Percentiles rank a stretch among this genome's conserved stretches.
Evolutionary conservation across 2,113 vertebrate genomes (phyloP).

Genomic region (Callaeas wilsoni): DNA sequence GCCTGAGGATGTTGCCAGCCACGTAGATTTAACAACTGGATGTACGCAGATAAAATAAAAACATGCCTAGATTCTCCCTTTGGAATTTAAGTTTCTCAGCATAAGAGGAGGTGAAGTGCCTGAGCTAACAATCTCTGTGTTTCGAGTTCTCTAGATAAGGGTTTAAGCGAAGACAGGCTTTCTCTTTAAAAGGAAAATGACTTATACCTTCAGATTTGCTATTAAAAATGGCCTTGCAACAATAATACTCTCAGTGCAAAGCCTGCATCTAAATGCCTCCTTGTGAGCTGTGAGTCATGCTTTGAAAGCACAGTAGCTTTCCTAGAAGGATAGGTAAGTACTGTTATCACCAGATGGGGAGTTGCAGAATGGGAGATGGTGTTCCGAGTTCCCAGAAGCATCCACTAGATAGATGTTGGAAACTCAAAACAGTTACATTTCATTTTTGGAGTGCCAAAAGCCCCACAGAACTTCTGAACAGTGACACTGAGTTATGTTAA

Average conservation of each 20-base stretch:
- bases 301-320: background rate
- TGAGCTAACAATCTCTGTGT: background rate
- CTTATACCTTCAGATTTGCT: background rate
- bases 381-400: background rate
- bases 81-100: background rate
- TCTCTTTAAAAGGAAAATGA: background rate
- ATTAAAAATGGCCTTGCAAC: background rate
- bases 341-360: background rate
- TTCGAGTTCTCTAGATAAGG: background rate
- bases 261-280: background rate
- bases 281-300: background rate
- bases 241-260: background rate
- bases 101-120: background rate
- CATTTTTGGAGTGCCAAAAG: background rate
- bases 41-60: background rate
- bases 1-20: background rate
- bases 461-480: background rate
- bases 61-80: background rate
- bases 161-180: background rate
- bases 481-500: rapidly evolving
- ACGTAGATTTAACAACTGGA: background rate
- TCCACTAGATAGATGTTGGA: background rate
- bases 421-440: background rate
- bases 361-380: background rate
- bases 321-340: background rate